Percentiles rank a stretch among this genome's conserved stretches.
Conservation (phyloP, 35 echinoderm and acorn worm genomes). For the Anneissia japonica region DNA sequence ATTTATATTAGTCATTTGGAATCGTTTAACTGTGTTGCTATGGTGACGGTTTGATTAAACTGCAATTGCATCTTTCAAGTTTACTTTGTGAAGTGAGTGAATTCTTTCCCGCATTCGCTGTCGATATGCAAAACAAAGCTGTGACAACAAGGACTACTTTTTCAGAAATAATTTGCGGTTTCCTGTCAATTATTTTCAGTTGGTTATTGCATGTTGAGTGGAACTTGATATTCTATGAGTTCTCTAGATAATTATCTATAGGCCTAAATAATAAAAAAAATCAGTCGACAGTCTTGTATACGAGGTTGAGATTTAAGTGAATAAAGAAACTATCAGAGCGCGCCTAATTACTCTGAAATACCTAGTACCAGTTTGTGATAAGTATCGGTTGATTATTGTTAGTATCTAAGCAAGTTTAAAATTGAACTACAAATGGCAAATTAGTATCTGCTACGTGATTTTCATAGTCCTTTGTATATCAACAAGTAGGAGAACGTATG, state of each 20-base stretch:
- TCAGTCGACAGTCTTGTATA: too few species aligned
- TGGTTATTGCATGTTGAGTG: neutral
- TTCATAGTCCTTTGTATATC: neutral
- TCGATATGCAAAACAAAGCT: neutral
- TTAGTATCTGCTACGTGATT: neutral
- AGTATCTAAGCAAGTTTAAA: neutral
- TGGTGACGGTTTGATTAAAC: too few species aligned
- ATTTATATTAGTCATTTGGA: too few species aligned
- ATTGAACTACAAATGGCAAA: neutral
- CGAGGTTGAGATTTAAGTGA: neutral
- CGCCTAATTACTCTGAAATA: neutral
- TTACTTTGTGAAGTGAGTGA: too few species aligned
- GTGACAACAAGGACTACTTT: neutral
- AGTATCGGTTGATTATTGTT: neutral
- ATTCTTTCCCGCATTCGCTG: neutral
- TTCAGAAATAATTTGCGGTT: neutral
- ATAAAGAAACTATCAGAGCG: neutral
- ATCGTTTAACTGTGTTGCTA: too few species aligned
- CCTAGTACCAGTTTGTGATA: neutral
- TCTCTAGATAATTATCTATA: neutral
- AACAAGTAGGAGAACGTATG: neutral
- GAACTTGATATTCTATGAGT: neutral
- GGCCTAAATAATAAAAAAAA: neutral
- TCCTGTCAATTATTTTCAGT: neutral
- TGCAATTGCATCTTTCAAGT: too few species aligned